Conservation (phyloP, 2,797 vertebrate genomes). For the Danio tinwini region DNA sequence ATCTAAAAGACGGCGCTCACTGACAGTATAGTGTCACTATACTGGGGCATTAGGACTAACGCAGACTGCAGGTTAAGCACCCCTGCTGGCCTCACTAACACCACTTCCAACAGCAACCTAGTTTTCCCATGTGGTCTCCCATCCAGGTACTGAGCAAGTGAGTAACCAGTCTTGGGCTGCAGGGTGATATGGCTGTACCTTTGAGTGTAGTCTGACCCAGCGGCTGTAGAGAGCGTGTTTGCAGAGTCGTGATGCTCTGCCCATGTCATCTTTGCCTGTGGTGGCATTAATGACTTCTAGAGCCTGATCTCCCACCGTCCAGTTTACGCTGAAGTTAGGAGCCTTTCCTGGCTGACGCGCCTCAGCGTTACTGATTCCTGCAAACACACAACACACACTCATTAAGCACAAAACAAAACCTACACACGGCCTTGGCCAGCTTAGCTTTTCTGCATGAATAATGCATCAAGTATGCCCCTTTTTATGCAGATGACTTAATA, state of each 20-base stretch:
- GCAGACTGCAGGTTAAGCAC: too few relatives aligned
- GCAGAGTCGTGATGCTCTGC: slow-evolving; percentile 92
- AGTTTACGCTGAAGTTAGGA: slow-evolving; percentile 98
- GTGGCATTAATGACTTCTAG: slow-evolving; percentile 95
- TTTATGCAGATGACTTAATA: neutral
- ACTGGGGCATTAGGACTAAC: too few relatives aligned
- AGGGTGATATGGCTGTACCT: slow-evolving; percentile 85
- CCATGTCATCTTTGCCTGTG: slow-evolving; percentile 96
- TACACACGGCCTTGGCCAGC: neutral
- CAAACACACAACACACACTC: slow-evolving; percentile 16
- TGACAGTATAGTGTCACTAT: too few relatives aligned
- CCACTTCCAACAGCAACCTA: too few relatives aligned
- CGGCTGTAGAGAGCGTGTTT: slow-evolving; percentile 94
- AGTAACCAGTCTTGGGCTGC: too few relatives aligned
- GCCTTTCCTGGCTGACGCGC: slow-evolving; percentile 96
- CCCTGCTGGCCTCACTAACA: too few relatives aligned
- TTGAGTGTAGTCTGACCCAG: slow-evolving; percentile 91
- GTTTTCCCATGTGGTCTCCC: too few relatives aligned
- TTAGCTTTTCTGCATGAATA: neutral
- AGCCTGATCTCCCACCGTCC: slow-evolving; percentile 88
- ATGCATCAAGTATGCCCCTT: neutral
- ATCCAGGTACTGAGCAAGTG: too few relatives aligned
- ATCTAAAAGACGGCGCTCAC: too few relatives aligned
- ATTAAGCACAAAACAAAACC: neutral
- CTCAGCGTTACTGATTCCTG: slow-evolving; percentile 97